A percentile compares a stretch with the other conserved stretches of the same genome.
phyloP scores from a whole-genome alignment of 2,113 vertebrate genomes.

The Calypte anna region DNA sequence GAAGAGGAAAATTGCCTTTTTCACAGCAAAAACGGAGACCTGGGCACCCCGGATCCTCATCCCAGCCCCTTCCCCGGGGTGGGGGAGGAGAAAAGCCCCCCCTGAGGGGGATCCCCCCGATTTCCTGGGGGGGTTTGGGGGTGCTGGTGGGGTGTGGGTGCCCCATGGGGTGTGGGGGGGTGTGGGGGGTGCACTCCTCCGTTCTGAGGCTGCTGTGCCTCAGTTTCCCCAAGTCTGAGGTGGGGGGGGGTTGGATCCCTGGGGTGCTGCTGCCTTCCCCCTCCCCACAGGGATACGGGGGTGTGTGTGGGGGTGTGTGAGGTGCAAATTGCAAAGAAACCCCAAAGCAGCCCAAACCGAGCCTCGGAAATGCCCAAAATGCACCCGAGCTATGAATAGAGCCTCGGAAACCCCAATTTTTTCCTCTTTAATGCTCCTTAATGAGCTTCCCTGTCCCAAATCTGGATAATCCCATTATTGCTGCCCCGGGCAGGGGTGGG shows the following conservation, averaged over 20 bases:
- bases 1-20: rapidly evolving
- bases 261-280: background rate
- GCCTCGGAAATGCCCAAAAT: background rate
- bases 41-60: rapidly evolving
- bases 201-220: background rate
- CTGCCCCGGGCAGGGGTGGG: background rate
- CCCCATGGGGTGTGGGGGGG: background rate
- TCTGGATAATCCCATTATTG: constrained; percentile 28
- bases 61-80: rapidly evolving
- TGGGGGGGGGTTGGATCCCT: background rate
- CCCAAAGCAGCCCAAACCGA: background rate
- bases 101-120: rapidly evolving
- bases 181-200: rapidly evolving
- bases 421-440: background rate
- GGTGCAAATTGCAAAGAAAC: background rate
- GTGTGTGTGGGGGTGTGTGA: no score
- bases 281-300: rapidly evolving
- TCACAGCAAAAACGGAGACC: rapidly evolving
- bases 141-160: background rate
- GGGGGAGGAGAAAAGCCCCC: background rate
- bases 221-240: background rate
- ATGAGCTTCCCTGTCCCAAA: background rate
- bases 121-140: rapidly evolving
- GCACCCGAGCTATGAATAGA: background rate
- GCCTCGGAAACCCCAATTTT: background rate